Conservation (phyloP, 1,140 invertebrate species). For the Drosophila kanapiae region DNA sequence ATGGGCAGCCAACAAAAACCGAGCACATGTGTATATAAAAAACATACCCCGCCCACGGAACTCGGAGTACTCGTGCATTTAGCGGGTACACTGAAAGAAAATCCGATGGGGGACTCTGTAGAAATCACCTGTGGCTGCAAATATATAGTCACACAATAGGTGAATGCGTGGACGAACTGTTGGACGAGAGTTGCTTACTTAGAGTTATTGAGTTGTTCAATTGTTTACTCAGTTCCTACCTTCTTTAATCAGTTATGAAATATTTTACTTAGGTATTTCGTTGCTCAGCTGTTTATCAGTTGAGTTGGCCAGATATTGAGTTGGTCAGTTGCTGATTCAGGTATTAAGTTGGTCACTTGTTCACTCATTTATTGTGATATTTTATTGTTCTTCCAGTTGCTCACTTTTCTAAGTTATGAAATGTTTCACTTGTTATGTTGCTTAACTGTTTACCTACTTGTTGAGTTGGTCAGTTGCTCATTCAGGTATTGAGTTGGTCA, state of each 20-base stretch:
- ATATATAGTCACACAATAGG: too few relatives aligned
- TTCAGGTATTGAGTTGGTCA: neutral
- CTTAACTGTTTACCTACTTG: neutral
- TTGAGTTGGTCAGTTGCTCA: neutral
- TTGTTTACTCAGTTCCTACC: neutral
- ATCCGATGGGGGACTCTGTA: rapidly evolving
- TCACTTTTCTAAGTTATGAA: too few relatives aligned
- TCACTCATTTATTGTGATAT: neutral
- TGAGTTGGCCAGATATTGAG: too few relatives aligned
- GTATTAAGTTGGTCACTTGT: neutral
- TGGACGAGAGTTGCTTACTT: neutral
- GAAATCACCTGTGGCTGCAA: constrained; percentile 1
- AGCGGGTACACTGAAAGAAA: constrained; percentile 48
- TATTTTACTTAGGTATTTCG: too few relatives aligned
- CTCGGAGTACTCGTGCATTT: constrained; percentile 77
- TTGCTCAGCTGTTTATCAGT: neutral
- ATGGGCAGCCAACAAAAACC: constrained; percentile 80
- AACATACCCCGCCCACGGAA: constrained; percentile 44
- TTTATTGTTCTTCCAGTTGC: neutral
- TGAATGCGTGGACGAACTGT: too few relatives aligned
- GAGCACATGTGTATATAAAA: constrained; percentile 71
- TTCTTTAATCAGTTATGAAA: neutral
- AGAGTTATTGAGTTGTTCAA: neutral
- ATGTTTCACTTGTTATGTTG: neutral
- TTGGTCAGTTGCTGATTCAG: neutral